Conservation (phyloP, 2,888 invertebrate species). For the Cerastis leucographa region DNA sequence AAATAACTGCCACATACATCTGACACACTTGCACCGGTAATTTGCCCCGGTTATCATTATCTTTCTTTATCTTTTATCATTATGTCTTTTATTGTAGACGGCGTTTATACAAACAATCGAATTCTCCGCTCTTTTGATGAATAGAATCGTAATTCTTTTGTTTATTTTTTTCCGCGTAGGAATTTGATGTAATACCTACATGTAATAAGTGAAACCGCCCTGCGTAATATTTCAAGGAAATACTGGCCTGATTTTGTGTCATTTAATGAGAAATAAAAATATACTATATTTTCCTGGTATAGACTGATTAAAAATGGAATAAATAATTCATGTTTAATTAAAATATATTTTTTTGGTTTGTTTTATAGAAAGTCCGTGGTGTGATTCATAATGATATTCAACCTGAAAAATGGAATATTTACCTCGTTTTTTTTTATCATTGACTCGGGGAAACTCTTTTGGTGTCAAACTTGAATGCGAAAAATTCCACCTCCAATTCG, state of each 20-base stretch:
- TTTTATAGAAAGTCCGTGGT: too few relatives aligned
- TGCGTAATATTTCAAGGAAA: not conserved
- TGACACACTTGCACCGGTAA: constrained; percentile 51
- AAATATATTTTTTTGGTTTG: not conserved
- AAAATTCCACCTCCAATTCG: not conserved
- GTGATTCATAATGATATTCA: not conserved
- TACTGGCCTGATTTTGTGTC: not conserved
- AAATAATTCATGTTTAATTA: not conserved
- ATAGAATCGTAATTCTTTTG: not conserved
- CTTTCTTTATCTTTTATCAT: constrained; percentile 38
- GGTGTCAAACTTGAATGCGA: not conserved
- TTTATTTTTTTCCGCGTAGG: constrained; percentile 1
- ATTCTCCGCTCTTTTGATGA: constrained; percentile 20
- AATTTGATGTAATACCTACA: not conserved
- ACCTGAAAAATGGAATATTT: not conserved
- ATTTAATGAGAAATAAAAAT: constrained; percentile 7
- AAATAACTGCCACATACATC: constrained; percentile 28
- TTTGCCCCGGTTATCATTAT: constrained; percentile 48
- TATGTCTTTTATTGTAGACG: constrained; percentile 37
- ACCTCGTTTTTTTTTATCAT: not conserved
- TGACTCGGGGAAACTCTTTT: not conserved
- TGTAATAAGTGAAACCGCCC: not conserved
- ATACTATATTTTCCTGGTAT: not conserved
- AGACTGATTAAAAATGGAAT: not conserved
- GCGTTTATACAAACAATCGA: constrained; percentile 25